Conservation (phyloP, 2,113 vertebrate species). For the Scomber scombrus region DNA sequence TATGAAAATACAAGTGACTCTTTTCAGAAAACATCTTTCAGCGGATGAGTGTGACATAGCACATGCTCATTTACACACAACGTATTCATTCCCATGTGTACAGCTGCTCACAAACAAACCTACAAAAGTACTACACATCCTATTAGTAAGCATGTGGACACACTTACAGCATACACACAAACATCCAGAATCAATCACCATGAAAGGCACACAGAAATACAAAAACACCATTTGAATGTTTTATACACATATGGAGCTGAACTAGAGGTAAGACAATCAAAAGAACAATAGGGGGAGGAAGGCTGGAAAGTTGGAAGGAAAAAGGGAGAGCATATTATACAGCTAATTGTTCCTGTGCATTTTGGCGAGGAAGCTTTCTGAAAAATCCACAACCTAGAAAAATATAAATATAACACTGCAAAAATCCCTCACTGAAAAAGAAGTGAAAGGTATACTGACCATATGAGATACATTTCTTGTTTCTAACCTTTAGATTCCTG, state of each 20-base stretch:
- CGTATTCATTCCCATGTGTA: background rate
- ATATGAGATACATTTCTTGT: background rate
- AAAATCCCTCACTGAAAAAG: background rate
- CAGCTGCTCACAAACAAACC: conserved; percentile 1
- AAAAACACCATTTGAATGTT: background rate
- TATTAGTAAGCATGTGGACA: background rate
- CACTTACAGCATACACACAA: background rate
- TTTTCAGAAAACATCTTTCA: conserved; percentile 17
- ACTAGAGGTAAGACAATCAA: background rate
- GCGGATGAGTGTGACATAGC: conserved; percentile 11
- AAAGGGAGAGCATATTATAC: background rate
- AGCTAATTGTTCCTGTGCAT: background rate
- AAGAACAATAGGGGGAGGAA: background rate
- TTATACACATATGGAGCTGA: background rate
- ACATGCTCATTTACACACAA: conserved; percentile 2
- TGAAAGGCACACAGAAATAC: background rate
- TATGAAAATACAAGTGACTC: conserved; percentile 38
- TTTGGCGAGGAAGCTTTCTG: background rate
- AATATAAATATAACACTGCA: background rate
- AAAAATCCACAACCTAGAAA: background rate
- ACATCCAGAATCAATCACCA: background rate
- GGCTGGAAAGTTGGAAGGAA: background rate
- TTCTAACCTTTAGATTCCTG: background rate
- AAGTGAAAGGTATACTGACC: background rate
- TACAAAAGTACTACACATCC: background rate